Evolutionary conservation across 2,888 invertebrate genomes (phyloP).

Genomic region (Phania funesta): DNA sequence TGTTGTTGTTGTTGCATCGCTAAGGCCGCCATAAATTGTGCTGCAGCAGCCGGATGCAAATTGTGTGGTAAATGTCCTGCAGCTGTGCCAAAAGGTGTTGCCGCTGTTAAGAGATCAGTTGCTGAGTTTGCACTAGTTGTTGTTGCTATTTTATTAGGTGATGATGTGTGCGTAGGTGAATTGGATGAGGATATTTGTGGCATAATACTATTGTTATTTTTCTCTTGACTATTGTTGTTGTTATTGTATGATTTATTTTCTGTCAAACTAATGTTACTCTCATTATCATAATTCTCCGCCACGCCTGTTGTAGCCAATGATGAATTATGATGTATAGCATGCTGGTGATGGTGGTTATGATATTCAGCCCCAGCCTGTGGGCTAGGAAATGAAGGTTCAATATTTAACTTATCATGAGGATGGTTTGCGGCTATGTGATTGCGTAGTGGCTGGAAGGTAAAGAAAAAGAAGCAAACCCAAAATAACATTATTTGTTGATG

Average conservation of each 20-base stretch:
- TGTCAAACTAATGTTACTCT: slow-evolving; percentile 56
- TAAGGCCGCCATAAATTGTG: slow-evolving; percentile 77
- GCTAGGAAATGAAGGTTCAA: slow-evolving; percentile 70
- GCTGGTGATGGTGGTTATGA: slow-evolving; percentile 32
- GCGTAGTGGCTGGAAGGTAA: slow-evolving; percentile 76
- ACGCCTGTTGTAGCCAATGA: slow-evolving; percentile 34
- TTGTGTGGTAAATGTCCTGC: slow-evolving; percentile 72
- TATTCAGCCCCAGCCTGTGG: slow-evolving; percentile 49
- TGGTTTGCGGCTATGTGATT: slow-evolving; percentile 81
- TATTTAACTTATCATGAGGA: slow-evolving; percentile 78
- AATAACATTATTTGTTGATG: too few relatives aligned
- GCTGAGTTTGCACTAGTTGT: slow-evolving; percentile 40
- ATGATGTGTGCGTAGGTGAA: slow-evolving; percentile 68
- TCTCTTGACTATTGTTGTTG: slow-evolving; percentile 69
- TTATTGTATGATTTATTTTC: slow-evolving; percentile 72
- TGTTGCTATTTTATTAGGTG: slow-evolving; percentile 69
- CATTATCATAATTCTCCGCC: slow-evolving; percentile 64
- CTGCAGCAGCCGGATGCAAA: slow-evolving; percentile 70
- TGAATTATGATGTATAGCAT: slow-evolving; percentile 29
- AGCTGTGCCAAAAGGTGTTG: slow-evolving; percentile 60
- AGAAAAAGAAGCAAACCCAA: too few relatives aligned
- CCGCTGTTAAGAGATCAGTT: slow-evolving; percentile 64
- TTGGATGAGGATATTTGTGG: slow-evolving; percentile 60
- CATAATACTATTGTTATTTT: slow-evolving; percentile 69
- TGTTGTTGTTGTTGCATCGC: slow-evolving; percentile 74